These are phyloP conservation scores for Folsomia manolachei DNA, from an alignment of 2,888 invertebrate genomes.

Conservation along the genomic window DNA sequence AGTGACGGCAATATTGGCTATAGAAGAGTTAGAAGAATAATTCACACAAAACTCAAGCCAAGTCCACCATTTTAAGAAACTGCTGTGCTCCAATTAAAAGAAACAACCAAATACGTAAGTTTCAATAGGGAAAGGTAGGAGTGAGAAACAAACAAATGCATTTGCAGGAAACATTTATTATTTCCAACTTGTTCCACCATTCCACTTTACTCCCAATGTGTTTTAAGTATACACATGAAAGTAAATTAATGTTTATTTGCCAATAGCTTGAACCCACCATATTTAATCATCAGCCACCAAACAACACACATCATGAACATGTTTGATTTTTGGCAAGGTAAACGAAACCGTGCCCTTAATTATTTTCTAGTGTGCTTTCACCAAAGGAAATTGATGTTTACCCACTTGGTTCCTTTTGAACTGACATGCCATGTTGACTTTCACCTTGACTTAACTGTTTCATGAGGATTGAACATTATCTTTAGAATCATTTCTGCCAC, in stretches of 20 bases:
- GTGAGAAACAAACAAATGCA: not conserved
- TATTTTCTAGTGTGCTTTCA: conserved; percentile 26
- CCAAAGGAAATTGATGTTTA: conserved; percentile 34
- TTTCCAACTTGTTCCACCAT: no score
- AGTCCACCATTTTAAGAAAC: not conserved
- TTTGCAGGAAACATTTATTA: not conserved
- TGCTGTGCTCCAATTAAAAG: not conserved
- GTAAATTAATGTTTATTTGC: no score
- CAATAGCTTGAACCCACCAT: not conserved
- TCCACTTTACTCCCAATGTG: no score
- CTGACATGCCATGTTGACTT: not conserved
- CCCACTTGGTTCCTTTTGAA: conserved; percentile 2
- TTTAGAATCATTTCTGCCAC: not conserved
- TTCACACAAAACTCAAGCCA: not conserved
- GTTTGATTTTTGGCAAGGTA: not conserved
- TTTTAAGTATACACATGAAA: no score
- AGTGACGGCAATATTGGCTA: not conserved
- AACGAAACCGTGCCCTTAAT: conserved; percentile 26
- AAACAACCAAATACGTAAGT: no score
- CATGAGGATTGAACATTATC: not conserved
- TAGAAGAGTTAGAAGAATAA: not conserved
- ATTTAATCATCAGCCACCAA: not conserved
- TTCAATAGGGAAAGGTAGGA: no score
- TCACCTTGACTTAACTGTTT: not conserved
- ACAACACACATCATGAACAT: not conserved